phyloP scores from a whole-genome alignment of 2,888 invertebrate species.

The Esperia sulphurella region DNA sequence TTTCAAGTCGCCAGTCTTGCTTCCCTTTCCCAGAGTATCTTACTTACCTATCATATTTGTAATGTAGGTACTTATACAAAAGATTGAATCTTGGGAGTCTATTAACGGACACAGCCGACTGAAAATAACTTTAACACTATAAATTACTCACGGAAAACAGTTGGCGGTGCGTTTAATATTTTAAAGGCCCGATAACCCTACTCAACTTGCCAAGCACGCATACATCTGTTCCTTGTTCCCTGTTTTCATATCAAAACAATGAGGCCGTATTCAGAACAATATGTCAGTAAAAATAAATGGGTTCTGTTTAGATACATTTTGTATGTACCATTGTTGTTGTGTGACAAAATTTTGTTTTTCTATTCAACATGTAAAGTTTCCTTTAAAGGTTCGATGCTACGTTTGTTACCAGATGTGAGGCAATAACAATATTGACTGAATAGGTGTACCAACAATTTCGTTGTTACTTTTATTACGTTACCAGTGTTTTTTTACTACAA shows the following conservation, averaged over 20 bases:
- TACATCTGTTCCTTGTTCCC: slow-evolving; percentile 21
- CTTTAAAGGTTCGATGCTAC: background rate
- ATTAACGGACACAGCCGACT: background rate
- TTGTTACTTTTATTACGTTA: background rate
- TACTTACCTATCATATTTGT: no score
- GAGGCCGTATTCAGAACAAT: slow-evolving; percentile 52
- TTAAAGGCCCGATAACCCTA: slow-evolving; percentile 34
- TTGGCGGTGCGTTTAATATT: slow-evolving; percentile 8
- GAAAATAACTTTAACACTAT: slow-evolving; percentile 1
- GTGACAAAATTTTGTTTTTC: slow-evolving; percentile 10
- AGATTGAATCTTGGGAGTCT: no score
- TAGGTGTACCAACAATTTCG: slow-evolving; percentile 1
- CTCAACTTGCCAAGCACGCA: slow-evolving; percentile 32
- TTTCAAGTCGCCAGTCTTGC: no score
- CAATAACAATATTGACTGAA: slow-evolving; percentile 5
- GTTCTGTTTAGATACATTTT: slow-evolving; percentile 36
- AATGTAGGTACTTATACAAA: no score
- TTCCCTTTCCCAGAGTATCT: no score
- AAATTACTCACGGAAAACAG: slow-evolving; percentile 11
- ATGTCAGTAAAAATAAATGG: slow-evolving; percentile 55
- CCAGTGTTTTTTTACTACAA: no score
- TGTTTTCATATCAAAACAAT: slow-evolving; percentile 51
- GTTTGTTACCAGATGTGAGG: slow-evolving; percentile 10
- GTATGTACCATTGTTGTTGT: slow-evolving; percentile 18
- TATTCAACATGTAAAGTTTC: slow-evolving; percentile 8